phyloP scores from a whole-genome alignment of 2,113 vertebrate genomes.

The Ailuropoda melanoleuca region DNA sequence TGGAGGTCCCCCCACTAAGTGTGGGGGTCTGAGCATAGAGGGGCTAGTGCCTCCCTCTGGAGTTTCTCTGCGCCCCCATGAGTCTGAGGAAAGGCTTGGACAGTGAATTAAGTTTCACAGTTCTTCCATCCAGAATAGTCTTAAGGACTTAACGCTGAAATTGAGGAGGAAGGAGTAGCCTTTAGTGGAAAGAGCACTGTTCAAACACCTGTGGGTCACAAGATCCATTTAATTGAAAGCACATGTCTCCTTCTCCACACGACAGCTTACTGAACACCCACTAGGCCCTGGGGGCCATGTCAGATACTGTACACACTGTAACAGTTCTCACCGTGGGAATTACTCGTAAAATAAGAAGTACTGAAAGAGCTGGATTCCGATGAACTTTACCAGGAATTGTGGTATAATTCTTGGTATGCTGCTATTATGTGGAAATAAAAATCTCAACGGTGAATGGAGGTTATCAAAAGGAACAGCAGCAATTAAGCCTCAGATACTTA shows the following conservation, averaged over 20 bases:
- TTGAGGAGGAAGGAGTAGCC: neutral
- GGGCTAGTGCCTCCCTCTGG: neutral
- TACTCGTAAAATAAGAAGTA: neutral
- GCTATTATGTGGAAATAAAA: neutral
- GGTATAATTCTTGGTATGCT: neutral
- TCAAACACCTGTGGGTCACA: neutral
- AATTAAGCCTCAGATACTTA: neutral
- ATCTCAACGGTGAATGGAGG: neutral
- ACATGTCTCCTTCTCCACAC: neutral
- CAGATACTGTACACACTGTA: neutral
- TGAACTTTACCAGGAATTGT: neutral
- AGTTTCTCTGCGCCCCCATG: neutral
- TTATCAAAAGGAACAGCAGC: neutral
- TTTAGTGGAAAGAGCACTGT: neutral
- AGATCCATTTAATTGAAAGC: neutral
- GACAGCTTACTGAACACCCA: neutral
- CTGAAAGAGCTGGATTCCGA: neutral
- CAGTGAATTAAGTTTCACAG: neutral
- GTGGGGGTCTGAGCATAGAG: neutral
- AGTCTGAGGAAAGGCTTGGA: neutral
- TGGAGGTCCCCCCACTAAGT: neutral
- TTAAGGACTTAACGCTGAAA: neutral
- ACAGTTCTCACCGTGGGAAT: neutral
- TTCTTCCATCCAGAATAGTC: neutral
- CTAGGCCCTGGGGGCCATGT: neutral